phyloP scores from a whole-genome alignment of 2,797 vertebrate species.

The Sphenodon punctatus region DNA sequence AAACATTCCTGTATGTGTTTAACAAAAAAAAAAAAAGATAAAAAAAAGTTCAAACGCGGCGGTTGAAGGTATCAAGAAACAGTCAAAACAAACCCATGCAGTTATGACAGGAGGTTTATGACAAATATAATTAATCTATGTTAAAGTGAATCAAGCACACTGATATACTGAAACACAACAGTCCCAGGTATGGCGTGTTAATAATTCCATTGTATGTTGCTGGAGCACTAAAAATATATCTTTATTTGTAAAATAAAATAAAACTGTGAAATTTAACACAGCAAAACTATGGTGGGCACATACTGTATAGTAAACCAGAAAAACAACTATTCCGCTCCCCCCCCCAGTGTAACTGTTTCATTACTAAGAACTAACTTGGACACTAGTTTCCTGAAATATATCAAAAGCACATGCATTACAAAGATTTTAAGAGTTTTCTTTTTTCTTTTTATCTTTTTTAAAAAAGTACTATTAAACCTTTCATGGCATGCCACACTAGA shows the following conservation, averaged over 20 bases:
- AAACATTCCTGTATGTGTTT: background rate
- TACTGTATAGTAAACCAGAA: background rate
- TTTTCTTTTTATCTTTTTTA: constrained; percentile 3
- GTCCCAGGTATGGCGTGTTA: constrained; percentile 41
- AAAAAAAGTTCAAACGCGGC: no score
- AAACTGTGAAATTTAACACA: background rate
- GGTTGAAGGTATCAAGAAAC: no score
- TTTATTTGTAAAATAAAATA: no score
- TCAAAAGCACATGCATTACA: constrained; percentile 46
- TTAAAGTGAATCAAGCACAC: constrained; percentile 37
- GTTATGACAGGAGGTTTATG: constrained; percentile 27
- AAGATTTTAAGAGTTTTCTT: background rate
- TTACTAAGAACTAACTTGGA: constrained; percentile 41
- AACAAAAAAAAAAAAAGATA: no score
- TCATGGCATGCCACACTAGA: constrained; percentile 55
- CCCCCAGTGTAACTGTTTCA: background rate
- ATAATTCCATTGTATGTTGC: background rate
- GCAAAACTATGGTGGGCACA: background rate
- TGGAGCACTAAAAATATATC: no score
- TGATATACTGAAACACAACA: constrained; percentile 64
- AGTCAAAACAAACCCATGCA: no score
- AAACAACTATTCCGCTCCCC: background rate
- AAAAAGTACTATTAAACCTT: constrained; percentile 27
- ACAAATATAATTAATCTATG: background rate
- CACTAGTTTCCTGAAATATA: constrained; percentile 47